Evolutionary conservation across 2,888 invertebrate species (phyloP).

Genomic region (Palloptera scutellata): DNA sequence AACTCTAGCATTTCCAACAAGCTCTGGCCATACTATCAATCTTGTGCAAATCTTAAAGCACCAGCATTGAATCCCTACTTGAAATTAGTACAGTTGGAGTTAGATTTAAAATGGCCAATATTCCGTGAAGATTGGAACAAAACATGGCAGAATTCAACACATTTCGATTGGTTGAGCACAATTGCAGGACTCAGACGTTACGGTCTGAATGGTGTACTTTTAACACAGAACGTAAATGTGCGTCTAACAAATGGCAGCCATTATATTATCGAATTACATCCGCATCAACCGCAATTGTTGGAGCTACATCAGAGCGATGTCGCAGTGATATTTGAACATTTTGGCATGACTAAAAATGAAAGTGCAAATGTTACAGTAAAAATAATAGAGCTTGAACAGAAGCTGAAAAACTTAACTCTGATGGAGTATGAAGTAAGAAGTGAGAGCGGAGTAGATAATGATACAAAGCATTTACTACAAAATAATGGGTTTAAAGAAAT

Average conservation of each 20-base stretch:
- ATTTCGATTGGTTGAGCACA: conserved; percentile 51
- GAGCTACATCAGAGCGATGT: conserved; percentile 31
- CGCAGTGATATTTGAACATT: conserved; percentile 41
- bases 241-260: conserved; percentile 48
- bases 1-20: conserved; percentile 37
- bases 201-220: conserved; percentile 49
- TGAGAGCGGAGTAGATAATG: conserved; percentile 17
- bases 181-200: conserved; percentile 46
- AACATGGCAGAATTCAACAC: conserved; percentile 45
- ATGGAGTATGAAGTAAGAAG: conserved; percentile 31
- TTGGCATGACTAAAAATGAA: conserved; percentile 45
- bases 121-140: conserved; percentile 45
- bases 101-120: conserved; percentile 52
- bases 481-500: conserved; percentile 15
- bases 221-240: conserved; percentile 49
- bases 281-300: conserved; percentile 35
- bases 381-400: conserved; percentile 45
- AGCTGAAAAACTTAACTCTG: conserved; percentile 24
- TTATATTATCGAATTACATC: conserved; percentile 45
- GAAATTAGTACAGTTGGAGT: conserved; percentile 41
- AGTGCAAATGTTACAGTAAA: conserved; percentile 38
- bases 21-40: conserved; percentile 43
- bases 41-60: conserved; percentile 43
- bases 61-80: conserved; percentile 48
- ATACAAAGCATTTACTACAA: not conserved